Evolutionary conservation across 2,888 invertebrate genomes (phyloP).

Genomic region (Aphrophora alni): DNA sequence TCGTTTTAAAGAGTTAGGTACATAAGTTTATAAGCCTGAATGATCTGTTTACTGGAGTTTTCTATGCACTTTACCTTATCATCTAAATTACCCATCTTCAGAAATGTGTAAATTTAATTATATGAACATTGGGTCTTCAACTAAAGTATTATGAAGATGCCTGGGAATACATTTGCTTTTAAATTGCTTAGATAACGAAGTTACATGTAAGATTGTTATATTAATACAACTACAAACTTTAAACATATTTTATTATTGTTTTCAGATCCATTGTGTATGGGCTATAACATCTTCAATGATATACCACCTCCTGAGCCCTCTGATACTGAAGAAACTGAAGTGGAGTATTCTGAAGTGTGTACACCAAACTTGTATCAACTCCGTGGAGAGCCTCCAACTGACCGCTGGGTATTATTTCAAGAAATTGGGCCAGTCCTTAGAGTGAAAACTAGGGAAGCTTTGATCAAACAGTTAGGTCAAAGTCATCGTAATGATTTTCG

Average conservation of each 20-base stretch:
- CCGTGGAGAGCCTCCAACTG: conserved; percentile 67
- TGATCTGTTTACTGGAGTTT: too few relatives aligned
- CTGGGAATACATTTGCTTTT: too few relatives aligned
- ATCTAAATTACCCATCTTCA: too few relatives aligned
- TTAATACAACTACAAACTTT: too few relatives aligned
- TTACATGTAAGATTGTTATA: too few relatives aligned
- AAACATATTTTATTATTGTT: conserved; percentile 51
- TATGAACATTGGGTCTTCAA: too few relatives aligned
- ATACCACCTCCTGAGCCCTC: conserved; percentile 61
- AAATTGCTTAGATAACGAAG: too few relatives aligned
- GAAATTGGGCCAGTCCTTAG: conserved; percentile 78
- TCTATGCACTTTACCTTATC: too few relatives aligned
- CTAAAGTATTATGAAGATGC: too few relatives aligned
- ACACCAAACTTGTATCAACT: conserved; percentile 82
- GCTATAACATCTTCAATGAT: conserved; percentile 67
- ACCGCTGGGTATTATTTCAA: conserved; percentile 81
- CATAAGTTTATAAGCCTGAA: too few relatives aligned
- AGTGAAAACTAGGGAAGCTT: conserved; percentile 81
- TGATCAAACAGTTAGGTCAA: conserved; percentile 71
- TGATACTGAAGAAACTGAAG: conserved; percentile 59
- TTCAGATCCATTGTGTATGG: conserved; percentile 64
- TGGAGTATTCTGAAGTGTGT: conserved; percentile 80
- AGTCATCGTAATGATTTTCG: conserved; percentile 59
- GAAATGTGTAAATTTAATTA: too few relatives aligned
- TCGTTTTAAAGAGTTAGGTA: too few relatives aligned